phyloP scores from a whole-genome alignment of 2,113 vertebrate genomes.

The Okapia johnstoni region DNA sequence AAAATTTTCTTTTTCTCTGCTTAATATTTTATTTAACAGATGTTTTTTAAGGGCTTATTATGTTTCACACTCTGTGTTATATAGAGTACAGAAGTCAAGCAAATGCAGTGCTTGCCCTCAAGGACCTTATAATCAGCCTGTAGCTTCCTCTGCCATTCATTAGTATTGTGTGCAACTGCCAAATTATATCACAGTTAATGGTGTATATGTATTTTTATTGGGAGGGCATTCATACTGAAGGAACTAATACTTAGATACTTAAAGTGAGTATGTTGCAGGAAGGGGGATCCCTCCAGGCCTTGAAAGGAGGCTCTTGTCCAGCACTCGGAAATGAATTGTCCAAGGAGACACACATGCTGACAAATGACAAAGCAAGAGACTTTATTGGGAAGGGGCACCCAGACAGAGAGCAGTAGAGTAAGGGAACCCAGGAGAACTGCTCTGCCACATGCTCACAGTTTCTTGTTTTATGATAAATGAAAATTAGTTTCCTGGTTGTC shows the following conservation, averaged over 20 bases:
- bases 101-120: not conserved
- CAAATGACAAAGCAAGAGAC: not conserved
- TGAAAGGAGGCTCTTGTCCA: not conserved
- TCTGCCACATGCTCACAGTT: not conserved
- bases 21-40: not conserved
- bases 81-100: not conserved
- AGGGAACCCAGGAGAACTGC: not conserved
- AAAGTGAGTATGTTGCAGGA: not conserved
- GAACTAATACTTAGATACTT: not conserved
- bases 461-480: not conserved
- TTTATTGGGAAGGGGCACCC: not conserved
- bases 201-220: not conserved
- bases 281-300: not conserved
- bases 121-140: not conserved
- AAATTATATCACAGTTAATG: not conserved
- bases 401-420: not conserved
- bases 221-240: not conserved
- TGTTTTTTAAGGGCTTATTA: not conserved
- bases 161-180: not conserved
- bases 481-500: not conserved
- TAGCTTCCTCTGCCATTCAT: not conserved
- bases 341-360: not conserved
- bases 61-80: not conserved
- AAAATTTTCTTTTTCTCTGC: slow-evolving; percentile 1
- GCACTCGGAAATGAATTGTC: not conserved